These are phyloP conservation scores for Amniataba percoides DNA, from an alignment of 2,797 vertebrate genomes.

Conservation along the genomic window DNA sequence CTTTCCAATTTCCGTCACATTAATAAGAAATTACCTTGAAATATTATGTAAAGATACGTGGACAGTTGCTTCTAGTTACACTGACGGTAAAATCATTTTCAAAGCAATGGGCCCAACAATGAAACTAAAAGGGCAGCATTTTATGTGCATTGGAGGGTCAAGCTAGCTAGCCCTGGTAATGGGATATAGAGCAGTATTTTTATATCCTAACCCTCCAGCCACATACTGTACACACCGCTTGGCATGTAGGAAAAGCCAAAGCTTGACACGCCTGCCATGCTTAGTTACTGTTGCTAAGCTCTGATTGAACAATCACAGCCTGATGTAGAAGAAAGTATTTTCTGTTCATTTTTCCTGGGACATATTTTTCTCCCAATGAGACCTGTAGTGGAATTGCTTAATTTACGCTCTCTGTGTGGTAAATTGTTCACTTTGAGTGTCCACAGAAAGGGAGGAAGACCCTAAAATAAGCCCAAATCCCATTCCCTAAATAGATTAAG, in stretches of 20 bases:
- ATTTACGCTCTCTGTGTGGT: not conserved
- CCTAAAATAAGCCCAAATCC: not conserved
- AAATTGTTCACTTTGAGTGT: slow-evolving; percentile 2
- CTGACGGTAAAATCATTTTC: too few relatives aligned
- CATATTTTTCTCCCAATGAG: not conserved
- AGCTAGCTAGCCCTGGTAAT: too few relatives aligned
- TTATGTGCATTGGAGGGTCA: too few relatives aligned
- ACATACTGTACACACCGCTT: not conserved
- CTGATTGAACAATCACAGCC: not conserved
- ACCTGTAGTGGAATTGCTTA: not conserved
- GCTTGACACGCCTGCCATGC: not conserved
- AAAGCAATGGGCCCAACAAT: too few relatives aligned
- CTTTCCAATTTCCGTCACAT: slow-evolving; percentile 16
- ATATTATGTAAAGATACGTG: not conserved
- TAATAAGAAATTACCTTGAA: slow-evolving; percentile 37
- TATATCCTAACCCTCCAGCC: too few relatives aligned
- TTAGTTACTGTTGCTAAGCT: not conserved
- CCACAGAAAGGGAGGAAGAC: not conserved
- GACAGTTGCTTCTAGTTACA: not conserved
- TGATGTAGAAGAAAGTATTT: not conserved
- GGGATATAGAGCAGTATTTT: too few relatives aligned
- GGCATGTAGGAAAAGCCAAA: not conserved
- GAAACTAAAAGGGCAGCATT: too few relatives aligned
- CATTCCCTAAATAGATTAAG: not conserved
- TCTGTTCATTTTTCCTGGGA: not conserved